phyloP scores from a whole-genome alignment of 2,797 vertebrate genomes.

The Sebastes matsubarae region DNA sequence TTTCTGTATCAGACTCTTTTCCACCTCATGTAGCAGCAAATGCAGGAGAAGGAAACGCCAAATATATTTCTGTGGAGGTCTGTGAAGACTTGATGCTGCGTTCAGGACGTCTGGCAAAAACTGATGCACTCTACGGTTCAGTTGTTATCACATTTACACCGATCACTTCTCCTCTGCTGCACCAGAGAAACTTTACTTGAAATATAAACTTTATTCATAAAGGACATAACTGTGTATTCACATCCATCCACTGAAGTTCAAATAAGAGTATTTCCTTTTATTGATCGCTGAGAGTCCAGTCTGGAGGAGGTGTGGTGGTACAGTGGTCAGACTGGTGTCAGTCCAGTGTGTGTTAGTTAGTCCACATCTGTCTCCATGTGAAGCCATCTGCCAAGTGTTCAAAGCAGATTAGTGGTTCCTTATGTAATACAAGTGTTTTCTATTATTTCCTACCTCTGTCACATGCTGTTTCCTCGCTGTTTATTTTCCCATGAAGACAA shows the following conservation, averaged over 20 bases:
- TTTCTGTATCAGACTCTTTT: not conserved
- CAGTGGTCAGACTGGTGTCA: not conserved
- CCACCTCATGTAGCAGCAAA: conserved; percentile 5
- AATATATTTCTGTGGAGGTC: not conserved
- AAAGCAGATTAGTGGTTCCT: conserved; percentile 29
- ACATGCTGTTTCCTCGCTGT: not conserved
- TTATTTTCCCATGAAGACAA: not conserved
- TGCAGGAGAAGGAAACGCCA: not conserved
- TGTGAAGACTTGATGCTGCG: not conserved
- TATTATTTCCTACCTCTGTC: not conserved
- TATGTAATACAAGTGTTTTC: conserved; percentile 7
- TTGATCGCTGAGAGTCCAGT: too few relatives aligned
- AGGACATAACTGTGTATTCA: not conserved
- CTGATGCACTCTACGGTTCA: not conserved
- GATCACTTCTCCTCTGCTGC: not conserved
- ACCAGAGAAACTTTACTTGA: not conserved
- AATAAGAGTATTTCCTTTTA: too few relatives aligned
- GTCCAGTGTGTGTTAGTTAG: not conserved
- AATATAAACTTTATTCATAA: not conserved
- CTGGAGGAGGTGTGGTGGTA: too few relatives aligned
- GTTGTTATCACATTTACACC: not conserved
- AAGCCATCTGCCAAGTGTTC: conserved; percentile 40
- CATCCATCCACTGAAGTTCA: not conserved
- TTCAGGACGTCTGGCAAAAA: not conserved
- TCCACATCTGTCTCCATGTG: conserved; percentile 31